These are phyloP conservation scores for Manis pentadactyla DNA, from an alignment of 2,797 vertebrate species.

Conservation along the genomic window DNA sequence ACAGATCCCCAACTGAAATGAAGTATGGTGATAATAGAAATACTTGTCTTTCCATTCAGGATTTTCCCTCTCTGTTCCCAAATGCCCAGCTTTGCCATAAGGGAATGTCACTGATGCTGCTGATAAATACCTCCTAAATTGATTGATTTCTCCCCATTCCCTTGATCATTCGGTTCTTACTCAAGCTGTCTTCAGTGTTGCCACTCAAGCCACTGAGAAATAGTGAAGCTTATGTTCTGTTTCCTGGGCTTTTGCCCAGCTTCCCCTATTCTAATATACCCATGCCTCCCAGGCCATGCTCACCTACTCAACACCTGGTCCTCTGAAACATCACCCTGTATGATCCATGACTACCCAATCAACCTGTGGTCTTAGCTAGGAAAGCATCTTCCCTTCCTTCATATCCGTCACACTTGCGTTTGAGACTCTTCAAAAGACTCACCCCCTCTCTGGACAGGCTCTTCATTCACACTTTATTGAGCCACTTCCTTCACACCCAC, in stretches of 20 bases:
- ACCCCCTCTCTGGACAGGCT: background rate
- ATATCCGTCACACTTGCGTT: background rate
- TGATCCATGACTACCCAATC: background rate
- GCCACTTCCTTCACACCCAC: background rate
- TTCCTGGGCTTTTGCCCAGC: background rate
- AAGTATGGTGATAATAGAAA: constrained; percentile 25
- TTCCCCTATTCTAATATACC: background rate
- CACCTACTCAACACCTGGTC: background rate
- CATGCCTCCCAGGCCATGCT: background rate
- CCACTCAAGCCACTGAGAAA: background rate
- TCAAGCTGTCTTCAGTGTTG: background rate
- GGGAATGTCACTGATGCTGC: too few species aligned
- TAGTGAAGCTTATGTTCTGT: background rate
- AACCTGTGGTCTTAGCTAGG: background rate
- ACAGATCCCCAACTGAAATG: background rate
- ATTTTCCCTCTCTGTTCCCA: background rate
- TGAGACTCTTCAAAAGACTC: background rate
- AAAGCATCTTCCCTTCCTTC: background rate
- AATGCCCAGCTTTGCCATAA: background rate
- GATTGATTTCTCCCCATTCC: background rate
- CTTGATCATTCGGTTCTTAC: background rate
- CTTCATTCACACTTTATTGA: background rate
- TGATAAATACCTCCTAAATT: background rate
- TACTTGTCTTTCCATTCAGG: background rate
- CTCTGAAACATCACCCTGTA: background rate